Conservation (phyloP, 2,113 vertebrate genomes). For the Sebastes fasciatus region DNA sequence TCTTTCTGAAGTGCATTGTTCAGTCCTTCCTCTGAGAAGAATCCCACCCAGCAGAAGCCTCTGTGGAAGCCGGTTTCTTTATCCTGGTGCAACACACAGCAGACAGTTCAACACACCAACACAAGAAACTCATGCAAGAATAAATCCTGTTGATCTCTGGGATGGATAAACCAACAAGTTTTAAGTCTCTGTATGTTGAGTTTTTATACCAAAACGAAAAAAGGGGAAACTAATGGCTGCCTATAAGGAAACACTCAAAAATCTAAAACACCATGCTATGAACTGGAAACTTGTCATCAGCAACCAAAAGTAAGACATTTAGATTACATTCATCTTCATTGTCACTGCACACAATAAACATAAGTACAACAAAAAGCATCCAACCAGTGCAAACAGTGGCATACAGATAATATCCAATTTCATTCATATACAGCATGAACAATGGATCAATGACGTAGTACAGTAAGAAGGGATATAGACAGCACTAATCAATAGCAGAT, state of each 20-base stretch:
- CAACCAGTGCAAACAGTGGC: background rate
- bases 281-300: too few species aligned
- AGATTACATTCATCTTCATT: background rate
- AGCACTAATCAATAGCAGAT: background rate
- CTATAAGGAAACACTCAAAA: background rate
- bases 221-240: background rate
- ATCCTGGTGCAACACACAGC: constrained; percentile 79
- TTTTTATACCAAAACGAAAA: background rate
- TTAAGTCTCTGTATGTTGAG: background rate
- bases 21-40: constrained; percentile 82
- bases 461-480: background rate
- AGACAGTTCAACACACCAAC: background rate
- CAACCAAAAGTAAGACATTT: too few species aligned
- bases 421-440: too few species aligned
- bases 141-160: background rate
- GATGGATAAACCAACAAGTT: background rate
- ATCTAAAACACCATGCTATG: background rate
- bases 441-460: background rate
- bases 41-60: constrained; percentile 90
- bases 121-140: background rate
- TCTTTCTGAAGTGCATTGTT: constrained; percentile 90
- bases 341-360: background rate
- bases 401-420: background rate
- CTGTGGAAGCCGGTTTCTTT: constrained; percentile 92
- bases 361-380: background rate